phyloP scores from a whole-genome alignment of 2,797 vertebrate species.

The Neosilurus hyrtlii region DNA sequence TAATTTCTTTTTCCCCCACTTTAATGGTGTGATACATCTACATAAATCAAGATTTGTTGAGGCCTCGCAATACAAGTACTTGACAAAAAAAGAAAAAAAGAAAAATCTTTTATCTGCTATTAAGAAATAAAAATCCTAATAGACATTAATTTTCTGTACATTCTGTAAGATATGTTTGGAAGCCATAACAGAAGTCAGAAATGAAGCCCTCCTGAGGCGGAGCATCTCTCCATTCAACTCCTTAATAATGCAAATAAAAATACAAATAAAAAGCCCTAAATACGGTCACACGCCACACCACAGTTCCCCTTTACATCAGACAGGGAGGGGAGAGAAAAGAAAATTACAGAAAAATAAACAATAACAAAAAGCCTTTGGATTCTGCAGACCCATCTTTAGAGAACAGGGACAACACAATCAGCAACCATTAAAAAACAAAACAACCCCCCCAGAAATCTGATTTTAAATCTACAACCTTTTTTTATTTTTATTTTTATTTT shows the following conservation, averaged over 20 bases:
- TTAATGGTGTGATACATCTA: conserved; percentile 77
- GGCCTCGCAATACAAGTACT: conserved; percentile 76
- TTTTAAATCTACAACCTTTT: too few relatives aligned
- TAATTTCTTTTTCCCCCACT: conserved; percentile 58
- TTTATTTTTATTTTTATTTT: background rate
- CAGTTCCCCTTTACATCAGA: conserved; percentile 52
- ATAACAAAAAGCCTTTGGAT: conserved; percentile 46
- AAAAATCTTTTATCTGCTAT: conserved; percentile 54
- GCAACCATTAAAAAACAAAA: conserved; percentile 15
- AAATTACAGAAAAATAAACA: conserved; percentile 17
- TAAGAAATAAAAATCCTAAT: conserved; percentile 67
- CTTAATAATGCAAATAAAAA: background rate
- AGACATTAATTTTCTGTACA: conserved; percentile 67
- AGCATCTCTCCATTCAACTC: conserved; percentile 33
- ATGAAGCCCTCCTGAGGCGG: conserved; percentile 53
- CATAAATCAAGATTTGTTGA: conserved; percentile 65
- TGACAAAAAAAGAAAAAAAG: conserved; percentile 56
- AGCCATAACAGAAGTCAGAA: conserved; percentile 65
- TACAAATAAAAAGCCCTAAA: conserved; percentile 20
- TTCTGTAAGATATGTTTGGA: conserved; percentile 75
- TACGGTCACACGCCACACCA: conserved; percentile 39
- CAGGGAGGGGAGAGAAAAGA: conserved; percentile 26
- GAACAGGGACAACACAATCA: conserved; percentile 41
- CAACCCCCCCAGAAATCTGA: too few relatives aligned
- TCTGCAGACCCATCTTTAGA: conserved; percentile 48